Evolutionary conservation across 64 coral and sea anemone species (phyloP).

Genomic region (Montipora cactus): DNA sequence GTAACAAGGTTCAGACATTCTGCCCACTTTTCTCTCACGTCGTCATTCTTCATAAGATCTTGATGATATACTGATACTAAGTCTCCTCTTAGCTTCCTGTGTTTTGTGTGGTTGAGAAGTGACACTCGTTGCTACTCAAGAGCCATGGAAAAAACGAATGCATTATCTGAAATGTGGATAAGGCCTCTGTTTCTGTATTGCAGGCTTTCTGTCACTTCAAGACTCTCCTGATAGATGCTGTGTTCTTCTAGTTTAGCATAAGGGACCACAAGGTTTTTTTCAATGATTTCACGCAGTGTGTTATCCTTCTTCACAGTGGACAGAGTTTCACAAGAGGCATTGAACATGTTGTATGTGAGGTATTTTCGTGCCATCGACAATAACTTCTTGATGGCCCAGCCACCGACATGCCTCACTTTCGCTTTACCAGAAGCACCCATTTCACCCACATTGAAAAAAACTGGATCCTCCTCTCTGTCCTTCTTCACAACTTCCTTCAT

Average conservation of each 20-base stretch:
- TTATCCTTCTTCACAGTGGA: neutral
- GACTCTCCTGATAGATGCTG: constrained; percentile 27
- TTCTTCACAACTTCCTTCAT: too few species aligned
- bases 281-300: neutral
- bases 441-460: too few species aligned
- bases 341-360: constrained; percentile 29
- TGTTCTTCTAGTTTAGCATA: neutral
- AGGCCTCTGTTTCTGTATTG: constrained; percentile 52
- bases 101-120: neutral
- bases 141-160: constrained; percentile 6
- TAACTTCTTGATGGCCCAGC: constrained; percentile 57
- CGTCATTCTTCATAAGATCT: neutral
- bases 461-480: too few species aligned
- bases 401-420: constrained; percentile 28
- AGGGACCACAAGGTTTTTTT: constrained; percentile 39
- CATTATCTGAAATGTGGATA: constrained; percentile 24
- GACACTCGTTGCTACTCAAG: constrained; percentile 18
- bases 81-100: neutral
- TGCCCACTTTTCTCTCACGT: neutral
- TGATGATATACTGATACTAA: neutral
- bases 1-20: neutral
- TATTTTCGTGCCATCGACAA: constrained; percentile 21
- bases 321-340: constrained; percentile 38
- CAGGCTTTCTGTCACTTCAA: constrained; percentile 43
- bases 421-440: neutral